Conservation (phyloP, 2,113 vertebrate species). For the Misgurnus mizolepis region DNA sequence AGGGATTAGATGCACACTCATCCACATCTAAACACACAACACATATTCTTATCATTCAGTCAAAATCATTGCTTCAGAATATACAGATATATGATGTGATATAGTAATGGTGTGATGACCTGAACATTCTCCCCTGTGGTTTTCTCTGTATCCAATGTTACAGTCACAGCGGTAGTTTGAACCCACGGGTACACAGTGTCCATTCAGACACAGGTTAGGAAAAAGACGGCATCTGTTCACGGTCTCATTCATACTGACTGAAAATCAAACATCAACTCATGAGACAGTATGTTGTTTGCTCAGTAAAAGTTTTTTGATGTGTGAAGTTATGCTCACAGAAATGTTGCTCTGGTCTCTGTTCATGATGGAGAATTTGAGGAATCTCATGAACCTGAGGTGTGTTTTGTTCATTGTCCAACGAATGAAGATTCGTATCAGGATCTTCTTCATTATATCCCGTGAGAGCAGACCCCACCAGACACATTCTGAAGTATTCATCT, state of each 20-base stretch:
- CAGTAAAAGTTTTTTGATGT: no score
- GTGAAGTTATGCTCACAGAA: conserved; percentile 24
- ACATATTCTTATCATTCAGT: neutral
- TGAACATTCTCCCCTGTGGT: conserved; percentile 72
- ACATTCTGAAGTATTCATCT: conserved; percentile 82
- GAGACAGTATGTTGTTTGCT: neutral
- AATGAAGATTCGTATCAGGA: conserved; percentile 58
- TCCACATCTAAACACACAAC: conserved; percentile 69
- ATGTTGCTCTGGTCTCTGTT: conserved; percentile 37
- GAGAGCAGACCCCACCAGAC: conserved; percentile 67
- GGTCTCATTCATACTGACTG: conserved; percentile 78
- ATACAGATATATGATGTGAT: no score
- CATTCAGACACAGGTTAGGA: conserved; percentile 75
- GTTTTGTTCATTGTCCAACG: conserved; percentile 16
- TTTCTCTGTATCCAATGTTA: conserved; percentile 74
- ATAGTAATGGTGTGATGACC: conserved; percentile 58
- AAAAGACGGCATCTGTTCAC: conserved; percentile 74
- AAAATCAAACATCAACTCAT: conserved; percentile 14
- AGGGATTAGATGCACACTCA: conserved; percentile 76
- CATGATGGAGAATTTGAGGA: conserved; percentile 28
- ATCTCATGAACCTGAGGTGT: conserved; percentile 36
- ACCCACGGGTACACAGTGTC: conserved; percentile 72
- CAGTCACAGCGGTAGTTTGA: conserved; percentile 78
- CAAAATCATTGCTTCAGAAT: neutral
- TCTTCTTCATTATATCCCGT: conserved; percentile 56